phyloP scores from a whole-genome alignment of 2,113 vertebrate genomes.

The Loxodonta africana region DNA sequence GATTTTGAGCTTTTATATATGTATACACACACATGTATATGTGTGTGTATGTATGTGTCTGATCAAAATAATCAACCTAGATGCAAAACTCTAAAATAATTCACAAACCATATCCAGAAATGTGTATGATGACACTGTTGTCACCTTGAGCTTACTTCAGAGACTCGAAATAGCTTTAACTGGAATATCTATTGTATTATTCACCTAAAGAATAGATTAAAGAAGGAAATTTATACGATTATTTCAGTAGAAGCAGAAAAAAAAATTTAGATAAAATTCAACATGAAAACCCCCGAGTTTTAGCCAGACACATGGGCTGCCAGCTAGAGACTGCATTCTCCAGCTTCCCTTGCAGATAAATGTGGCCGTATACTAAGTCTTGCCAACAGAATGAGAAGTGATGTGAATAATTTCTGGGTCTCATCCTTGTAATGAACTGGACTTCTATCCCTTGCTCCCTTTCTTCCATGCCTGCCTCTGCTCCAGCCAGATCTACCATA shows the following conservation, averaged over 20 bases:
- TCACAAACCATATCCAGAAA: constrained; percentile 3
- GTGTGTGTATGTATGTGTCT: background rate
- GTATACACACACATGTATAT: background rate
- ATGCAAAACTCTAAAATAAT: constrained; percentile 11
- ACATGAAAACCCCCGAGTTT: background rate
- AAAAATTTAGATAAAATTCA: background rate
- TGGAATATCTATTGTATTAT: background rate
- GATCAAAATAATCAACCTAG: background rate
- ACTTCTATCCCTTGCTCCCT: background rate
- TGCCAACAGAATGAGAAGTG: background rate
- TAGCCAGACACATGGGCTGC: background rate
- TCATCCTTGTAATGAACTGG: background rate
- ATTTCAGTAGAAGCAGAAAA: background rate
- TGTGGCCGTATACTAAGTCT: background rate
- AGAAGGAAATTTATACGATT: background rate
- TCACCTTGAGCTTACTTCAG: background rate
- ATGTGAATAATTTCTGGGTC: too few relatives aligned
- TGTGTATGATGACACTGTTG: background rate
- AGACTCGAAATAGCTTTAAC: background rate
- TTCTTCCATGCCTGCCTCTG: background rate
- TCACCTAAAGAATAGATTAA: background rate
- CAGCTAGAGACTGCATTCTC: background rate
- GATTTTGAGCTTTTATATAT: too few relatives aligned
- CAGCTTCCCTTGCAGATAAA: background rate
- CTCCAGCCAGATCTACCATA: background rate